Percentiles rank a stretch among this genome's conserved stretches.
phyloP scores from a whole-genome alignment of 2,113 vertebrate genomes.

The Noturus placidus region DNA sequence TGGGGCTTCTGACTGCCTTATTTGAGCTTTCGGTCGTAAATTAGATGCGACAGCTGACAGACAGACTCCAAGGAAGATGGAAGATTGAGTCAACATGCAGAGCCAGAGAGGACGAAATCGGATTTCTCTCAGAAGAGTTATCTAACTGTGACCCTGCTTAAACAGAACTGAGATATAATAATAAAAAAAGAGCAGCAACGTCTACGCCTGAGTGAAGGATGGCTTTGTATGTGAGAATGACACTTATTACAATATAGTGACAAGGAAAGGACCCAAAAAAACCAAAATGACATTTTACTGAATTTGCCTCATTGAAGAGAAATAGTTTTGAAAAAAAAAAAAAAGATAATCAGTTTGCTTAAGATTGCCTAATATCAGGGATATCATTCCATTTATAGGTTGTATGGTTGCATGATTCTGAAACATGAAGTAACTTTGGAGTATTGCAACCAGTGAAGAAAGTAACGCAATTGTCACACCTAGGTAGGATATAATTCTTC shows the following conservation, averaged over 20 bases:
- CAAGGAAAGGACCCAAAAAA: background rate
- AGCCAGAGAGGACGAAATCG: constrained; percentile 16
- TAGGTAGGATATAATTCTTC: background rate
- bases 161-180: background rate
- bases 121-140: constrained; percentile 11
- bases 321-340: background rate
- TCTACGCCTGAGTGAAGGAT: background rate
- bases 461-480: background rate
- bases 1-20: background rate
- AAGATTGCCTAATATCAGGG: background rate
- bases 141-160: background rate
- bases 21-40: constrained; percentile 4
- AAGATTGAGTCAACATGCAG: constrained; percentile 10
- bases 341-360: background rate
- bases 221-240: background rate
- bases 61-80: background rate
- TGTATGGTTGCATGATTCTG: background rate
- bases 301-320: background rate
- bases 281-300: background rate
- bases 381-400: background rate
- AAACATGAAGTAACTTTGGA: background rate
- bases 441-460: background rate
- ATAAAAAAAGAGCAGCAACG: background rate
- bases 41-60: constrained; percentile 5
- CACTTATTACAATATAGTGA: background rate